These are phyloP conservation scores for Betta splendens DNA, from an alignment of 2,797 vertebrate genomes.

Conservation along the genomic window DNA sequence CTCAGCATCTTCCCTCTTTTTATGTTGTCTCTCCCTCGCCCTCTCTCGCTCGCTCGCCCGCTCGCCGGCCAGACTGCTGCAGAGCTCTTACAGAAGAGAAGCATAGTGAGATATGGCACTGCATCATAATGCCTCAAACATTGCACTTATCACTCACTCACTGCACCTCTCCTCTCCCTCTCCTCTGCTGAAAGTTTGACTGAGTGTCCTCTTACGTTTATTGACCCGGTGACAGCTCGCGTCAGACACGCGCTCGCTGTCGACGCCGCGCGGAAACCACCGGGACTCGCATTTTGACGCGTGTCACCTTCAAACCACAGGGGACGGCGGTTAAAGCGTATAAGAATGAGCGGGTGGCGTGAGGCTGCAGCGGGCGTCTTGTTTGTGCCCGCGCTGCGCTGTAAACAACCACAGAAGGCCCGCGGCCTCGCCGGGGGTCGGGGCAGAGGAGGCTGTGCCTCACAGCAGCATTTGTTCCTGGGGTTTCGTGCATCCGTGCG, in stretches of 20 bases:
- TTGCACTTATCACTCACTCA: slow-evolving; percentile 58
- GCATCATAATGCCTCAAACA: slow-evolving; percentile 74
- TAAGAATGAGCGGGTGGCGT: not conserved
- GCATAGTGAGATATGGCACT: slow-evolving; percentile 77
- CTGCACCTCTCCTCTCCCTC: slow-evolving; percentile 32
- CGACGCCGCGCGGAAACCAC: not conserved
- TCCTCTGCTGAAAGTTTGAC: slow-evolving; percentile 27
- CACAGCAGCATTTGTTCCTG: slow-evolving; percentile 12
- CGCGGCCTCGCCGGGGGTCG: not conserved
- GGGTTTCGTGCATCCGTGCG: slow-evolving; percentile 16
- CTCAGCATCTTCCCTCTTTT: slow-evolving; percentile 18
- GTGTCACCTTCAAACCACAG: slow-evolving; percentile 30
- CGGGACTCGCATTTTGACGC: not conserved
- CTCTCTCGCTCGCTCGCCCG: slow-evolving; percentile 13
- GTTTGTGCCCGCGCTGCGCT: slow-evolving; percentile 23
- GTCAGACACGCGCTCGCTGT: slow-evolving; percentile 11
- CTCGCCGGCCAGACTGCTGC: slow-evolving; percentile 62
- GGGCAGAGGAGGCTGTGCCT: slow-evolving; percentile 5
- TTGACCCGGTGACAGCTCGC: slow-evolving; percentile 22
- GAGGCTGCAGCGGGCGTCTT: slow-evolving; percentile 10
- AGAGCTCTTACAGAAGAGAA: slow-evolving; percentile 69
- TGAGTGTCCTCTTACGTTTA: slow-evolving; percentile 11
- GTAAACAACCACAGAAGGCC: slow-evolving; percentile 32
- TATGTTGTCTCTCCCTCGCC: not conserved
- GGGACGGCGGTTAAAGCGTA: slow-evolving; percentile 8